Evolutionary conservation across 2,888 invertebrate species (phyloP), one percentile per base, ranked within the genome.

Genomic region (Stegana nigrithorax): DNA sequence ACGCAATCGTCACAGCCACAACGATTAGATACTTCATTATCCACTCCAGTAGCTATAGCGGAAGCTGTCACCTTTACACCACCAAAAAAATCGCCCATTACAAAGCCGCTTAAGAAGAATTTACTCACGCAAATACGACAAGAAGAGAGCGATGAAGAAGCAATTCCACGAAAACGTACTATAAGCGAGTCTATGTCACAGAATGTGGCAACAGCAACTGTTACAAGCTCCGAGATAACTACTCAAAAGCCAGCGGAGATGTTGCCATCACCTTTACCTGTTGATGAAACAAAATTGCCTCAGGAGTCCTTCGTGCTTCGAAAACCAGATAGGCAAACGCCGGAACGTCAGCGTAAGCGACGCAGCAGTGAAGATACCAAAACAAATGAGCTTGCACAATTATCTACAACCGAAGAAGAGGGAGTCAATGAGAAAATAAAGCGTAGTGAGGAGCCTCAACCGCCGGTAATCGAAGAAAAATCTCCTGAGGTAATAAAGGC

Each of bases 71-170:
- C 57, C 19, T 70, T 73, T 19, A 67, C 68, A 5, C 67, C 68
- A 1, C 71, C 70, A 1, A 81, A 77, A 51, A 82, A 83, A 60
- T 70, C 68, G 0, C 77, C 81, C 0, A 72, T 82, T 14, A 82
- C 81, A 0, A 82, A 82, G 62, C 82, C 82, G 0, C 65, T 82
- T 0, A 82, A 82, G 17, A 82, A 82, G 63, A 82, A 80, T 63
- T 62, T 82, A 14, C 70, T 82, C 0, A 81, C 75, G 0, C 81
- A 82, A 67, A 65, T 81, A 2, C 67, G 78, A 0, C 76, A 75
- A 29, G 79, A 75, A 56, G 81, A 77, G 53, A 83, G 75, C 51
- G 80, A 80, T 26, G 81, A 80, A 44, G 80, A 81, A 61, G 66
- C 72, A 0, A 71, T 73, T 10, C 76, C 80, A 1, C 62, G 73